A percentile compares a stretch with the other conserved stretches of the same genome.
Evolutionary conservation across 2,797 vertebrate species (phyloP).

Genomic region (Lagocephalus sceleratus): DNA sequence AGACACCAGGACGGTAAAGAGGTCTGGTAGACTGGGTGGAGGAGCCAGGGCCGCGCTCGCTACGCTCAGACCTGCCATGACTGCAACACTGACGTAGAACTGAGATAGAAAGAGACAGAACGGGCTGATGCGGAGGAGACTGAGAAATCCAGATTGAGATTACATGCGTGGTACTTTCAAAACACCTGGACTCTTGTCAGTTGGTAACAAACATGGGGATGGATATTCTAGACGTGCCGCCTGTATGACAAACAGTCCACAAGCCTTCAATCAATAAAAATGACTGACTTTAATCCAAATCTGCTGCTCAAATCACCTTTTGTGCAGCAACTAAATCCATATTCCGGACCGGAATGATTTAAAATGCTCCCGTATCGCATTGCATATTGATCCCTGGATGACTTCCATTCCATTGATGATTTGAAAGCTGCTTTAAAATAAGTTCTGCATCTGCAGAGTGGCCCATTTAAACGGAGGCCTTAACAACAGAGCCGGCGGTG

Average conservation of each 20-base stretch:
- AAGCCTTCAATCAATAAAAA: no score
- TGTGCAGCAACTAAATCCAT: conserved; percentile 3
- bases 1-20: conserved; percentile 89
- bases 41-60: conserved; percentile 69
- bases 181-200: not conserved
- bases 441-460: conserved; percentile 2
- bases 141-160: no score
- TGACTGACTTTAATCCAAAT: not conserved
- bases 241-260: not conserved
- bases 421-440: conserved; percentile 30
- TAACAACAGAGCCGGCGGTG: conserved; percentile 20
- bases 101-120: conserved; percentile 59
- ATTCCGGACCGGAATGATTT: conserved; percentile 26
- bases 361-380: conserved; percentile 4
- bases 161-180: no score
- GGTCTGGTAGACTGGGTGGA: conserved; percentile 82
- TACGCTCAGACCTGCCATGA: conserved; percentile 81
- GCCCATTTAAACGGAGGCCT: conserved; percentile 3
- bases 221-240: not conserved
- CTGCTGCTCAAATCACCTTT: not conserved
- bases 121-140: not conserved
- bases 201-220: not conserved
- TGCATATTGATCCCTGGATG: conserved; percentile 21
- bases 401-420: conserved; percentile 24
- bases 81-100: conserved; percentile 80